phyloP scores from a whole-genome alignment of 2,797 vertebrate genomes.

The Cirrhinus mrigala region DNA sequence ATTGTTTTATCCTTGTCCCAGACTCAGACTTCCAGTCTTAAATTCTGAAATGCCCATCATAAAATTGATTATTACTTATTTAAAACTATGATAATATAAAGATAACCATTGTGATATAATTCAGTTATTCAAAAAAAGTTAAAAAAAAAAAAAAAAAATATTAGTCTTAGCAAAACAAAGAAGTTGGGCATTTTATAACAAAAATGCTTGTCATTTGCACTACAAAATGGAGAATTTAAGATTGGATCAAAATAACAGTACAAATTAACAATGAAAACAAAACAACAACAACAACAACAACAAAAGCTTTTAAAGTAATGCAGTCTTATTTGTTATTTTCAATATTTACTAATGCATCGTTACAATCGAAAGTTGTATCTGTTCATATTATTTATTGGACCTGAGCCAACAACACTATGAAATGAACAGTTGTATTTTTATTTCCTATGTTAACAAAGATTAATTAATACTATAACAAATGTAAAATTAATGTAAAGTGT shows the following conservation, averaged over 20 bases:
- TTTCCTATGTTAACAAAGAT: background rate
- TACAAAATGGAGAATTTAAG: background rate
- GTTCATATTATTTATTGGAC: background rate
- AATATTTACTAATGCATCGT: background rate
- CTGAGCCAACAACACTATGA: background rate
- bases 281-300: background rate
- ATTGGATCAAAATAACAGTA: background rate
- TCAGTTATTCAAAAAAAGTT: too few relatives aligned
- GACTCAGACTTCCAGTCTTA: background rate
- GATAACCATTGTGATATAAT: background rate
- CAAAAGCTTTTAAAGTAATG: background rate
- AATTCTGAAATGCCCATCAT: background rate
- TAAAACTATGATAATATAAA: background rate
- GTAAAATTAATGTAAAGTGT: background rate
- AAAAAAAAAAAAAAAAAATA: too few relatives aligned
- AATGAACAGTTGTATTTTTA: background rate
- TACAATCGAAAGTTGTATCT: background rate
- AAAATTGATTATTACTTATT: background rate
- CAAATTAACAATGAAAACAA: background rate
- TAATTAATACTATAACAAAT: background rate
- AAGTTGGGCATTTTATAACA: background rate
- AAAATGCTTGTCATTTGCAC: background rate
- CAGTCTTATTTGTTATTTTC: background rate
- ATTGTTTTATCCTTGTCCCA: background rate
- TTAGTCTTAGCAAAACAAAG: background rate